Percentiles rank a stretch among this genome's conserved stretches.
Evolutionary conservation across 2,888 invertebrate genomes (phyloP).

Genomic region (Lacanobia wlatinum): DNA sequence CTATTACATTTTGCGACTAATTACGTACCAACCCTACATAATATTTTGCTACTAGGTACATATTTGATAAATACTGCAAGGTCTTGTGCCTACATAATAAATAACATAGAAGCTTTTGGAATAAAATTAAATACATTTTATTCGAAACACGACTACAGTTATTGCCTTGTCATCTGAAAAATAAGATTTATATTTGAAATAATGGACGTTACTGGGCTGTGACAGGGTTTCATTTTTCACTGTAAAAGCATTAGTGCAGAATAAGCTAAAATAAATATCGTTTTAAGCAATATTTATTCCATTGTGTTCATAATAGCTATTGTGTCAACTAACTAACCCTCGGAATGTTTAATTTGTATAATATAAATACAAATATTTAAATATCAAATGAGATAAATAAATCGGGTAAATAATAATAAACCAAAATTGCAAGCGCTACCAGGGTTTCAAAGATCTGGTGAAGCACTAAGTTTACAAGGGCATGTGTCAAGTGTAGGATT

Average conservation of each 20-base stretch:
- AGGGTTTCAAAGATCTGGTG: conserved; percentile 57
- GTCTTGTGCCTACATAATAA: conserved; percentile 39
- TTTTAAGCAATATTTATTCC: conserved; percentile 19
- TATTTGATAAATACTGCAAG: conserved; percentile 25
- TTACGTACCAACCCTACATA: conserved; percentile 9
- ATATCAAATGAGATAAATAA: conserved; percentile 21
- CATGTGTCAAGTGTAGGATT: conserved; percentile 59
- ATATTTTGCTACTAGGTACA: conserved; percentile 14
- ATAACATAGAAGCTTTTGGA: conserved; percentile 36
- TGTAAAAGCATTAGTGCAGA: conserved; percentile 50
- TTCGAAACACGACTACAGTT: conserved; percentile 25
- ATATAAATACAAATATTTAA: not conserved
- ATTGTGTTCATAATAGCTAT: conserved; percentile 33
- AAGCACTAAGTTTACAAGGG: conserved; percentile 52
- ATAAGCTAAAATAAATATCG: conserved; percentile 41
- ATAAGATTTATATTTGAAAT: conserved; percentile 26
- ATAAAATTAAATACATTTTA: conserved; percentile 34
- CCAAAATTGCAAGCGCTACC: conserved; percentile 63
- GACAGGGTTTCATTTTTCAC: conserved; percentile 26
- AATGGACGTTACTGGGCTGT: conserved; percentile 30
- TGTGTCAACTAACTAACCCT: conserved; percentile 47
- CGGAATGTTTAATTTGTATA: conserved; percentile 8
- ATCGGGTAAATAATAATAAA: conserved; percentile 18
- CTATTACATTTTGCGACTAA: conserved; percentile 26
- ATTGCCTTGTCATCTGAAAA: conserved; percentile 53